Evolutionary conservation across 2,888 invertebrate genomes (phyloP).

Genomic region (Colostygia pectinataria): DNA sequence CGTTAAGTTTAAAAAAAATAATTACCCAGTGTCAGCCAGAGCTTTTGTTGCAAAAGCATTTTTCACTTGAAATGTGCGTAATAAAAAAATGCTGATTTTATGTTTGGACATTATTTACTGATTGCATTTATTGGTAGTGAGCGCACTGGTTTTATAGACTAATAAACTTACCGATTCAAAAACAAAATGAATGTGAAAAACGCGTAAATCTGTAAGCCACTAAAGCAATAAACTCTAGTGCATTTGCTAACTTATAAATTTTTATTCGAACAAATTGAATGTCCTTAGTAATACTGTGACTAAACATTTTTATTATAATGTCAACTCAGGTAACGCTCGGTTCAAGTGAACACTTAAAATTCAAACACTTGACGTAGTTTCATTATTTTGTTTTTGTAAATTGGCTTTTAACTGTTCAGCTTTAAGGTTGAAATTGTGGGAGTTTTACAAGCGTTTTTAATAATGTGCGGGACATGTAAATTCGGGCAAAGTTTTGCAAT

Average conservation of each 20-base stretch:
- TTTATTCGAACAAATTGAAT: constrained; percentile 33
- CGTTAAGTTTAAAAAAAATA: neutral
- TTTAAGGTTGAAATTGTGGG: constrained; percentile 35
- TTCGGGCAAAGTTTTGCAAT: constrained; percentile 77
- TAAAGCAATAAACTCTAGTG: constrained; percentile 19
- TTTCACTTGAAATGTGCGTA: no score
- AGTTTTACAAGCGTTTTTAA: constrained; percentile 69
- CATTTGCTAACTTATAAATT: constrained; percentile 35
- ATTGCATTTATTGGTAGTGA: neutral
- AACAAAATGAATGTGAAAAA: constrained; percentile 25
- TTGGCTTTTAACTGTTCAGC: constrained; percentile 28
- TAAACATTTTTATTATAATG: constrained; percentile 35
- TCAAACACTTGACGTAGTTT: constrained; percentile 45
- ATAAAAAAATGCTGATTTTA: neutral
- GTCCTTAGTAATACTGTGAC: constrained; percentile 40
- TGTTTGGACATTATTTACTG: neutral
- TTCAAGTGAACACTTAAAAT: constrained; percentile 48
- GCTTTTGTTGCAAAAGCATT: no score
- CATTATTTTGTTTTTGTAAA: constrained; percentile 30
- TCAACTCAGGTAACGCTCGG: constrained; percentile 29
- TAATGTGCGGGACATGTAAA: constrained; percentile 76
- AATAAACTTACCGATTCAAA: constrained; percentile 19
- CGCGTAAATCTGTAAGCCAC: constrained; percentile 23
- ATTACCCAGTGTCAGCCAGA: no score
- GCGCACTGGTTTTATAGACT: constrained; percentile 1